Percentiles rank a stretch among this genome's conserved stretches.
phyloP scores from a whole-genome alignment of 1,140 invertebrate genomes.

The Magallana ariakensis region DNA sequence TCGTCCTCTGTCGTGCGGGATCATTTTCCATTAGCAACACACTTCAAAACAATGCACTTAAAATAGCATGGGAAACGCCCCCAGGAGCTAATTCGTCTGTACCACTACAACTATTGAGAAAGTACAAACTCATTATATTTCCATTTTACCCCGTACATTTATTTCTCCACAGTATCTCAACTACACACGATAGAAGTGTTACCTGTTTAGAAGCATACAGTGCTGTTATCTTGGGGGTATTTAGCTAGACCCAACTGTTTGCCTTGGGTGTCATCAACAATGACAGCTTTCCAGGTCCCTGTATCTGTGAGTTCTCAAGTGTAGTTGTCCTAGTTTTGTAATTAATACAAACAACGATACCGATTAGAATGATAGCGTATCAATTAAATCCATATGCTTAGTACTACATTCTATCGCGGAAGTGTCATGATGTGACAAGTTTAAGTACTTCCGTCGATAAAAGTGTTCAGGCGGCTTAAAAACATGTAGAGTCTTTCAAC shows the following conservation, averaged over 20 bases:
- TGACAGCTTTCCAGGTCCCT: neutral
- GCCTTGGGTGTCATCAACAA: neutral
- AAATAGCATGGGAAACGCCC: neutral
- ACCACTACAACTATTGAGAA: neutral
- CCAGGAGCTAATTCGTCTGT: neutral
- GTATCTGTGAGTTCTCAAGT: neutral
- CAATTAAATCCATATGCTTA: neutral
- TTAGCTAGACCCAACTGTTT: neutral
- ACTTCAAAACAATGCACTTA: neutral
- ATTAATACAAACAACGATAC: neutral
- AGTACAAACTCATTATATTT: slow-evolving; percentile 23
- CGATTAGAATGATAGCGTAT: slow-evolving; percentile 23
- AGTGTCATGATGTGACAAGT: slow-evolving; percentile 21
- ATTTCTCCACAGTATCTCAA: neutral
- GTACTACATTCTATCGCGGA: slow-evolving; percentile 25
- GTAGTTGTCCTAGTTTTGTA: neutral
- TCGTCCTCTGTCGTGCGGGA: neutral
- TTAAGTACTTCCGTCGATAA: neutral
- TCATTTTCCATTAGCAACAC: neutral
- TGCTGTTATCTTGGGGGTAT: neutral
- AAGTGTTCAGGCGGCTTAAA: neutral
- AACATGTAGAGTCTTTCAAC: neutral
- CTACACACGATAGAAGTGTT: too few species aligned
- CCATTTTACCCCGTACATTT: neutral
- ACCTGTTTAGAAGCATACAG: too few species aligned